Percentiles rank a stretch among this genome's conserved stretches.
These are phyloP conservation scores for Amiota communis DNA, from an alignment of 2,888 invertebrate species.

Conservation along the genomic window DNA sequence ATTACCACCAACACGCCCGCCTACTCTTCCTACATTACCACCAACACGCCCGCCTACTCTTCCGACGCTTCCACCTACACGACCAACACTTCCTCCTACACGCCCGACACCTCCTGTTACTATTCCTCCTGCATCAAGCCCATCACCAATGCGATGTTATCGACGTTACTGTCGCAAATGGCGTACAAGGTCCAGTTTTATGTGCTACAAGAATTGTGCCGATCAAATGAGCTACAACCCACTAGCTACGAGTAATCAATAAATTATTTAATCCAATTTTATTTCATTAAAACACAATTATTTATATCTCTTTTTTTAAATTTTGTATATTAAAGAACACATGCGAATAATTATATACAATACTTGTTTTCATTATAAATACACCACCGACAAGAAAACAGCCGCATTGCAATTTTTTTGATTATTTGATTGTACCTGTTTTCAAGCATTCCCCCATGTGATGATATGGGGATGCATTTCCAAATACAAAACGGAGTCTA, in stretches of 20 bases:
- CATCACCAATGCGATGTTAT: slow-evolving; percentile 52
- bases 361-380: background rate
- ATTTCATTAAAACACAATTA: background rate
- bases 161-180: slow-evolving; percentile 61
- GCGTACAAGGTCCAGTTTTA: slow-evolving; percentile 53
- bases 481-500: too few relatives aligned
- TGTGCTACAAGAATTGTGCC: slow-evolving; percentile 55
- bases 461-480: too few relatives aligned
- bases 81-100: background rate
- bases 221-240: slow-evolving; percentile 45
- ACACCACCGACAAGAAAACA: too few relatives aligned
- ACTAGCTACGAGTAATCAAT: background rate
- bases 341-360: background rate
- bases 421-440: too few relatives aligned
- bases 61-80: background rate
- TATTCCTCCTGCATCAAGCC: slow-evolving; percentile 42
- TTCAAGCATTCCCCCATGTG: too few relatives aligned
- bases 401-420: too few relatives aligned
- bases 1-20: background rate
- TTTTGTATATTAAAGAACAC: background rate
- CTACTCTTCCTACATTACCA: background rate
- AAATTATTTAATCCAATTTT: too few relatives aligned
- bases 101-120: slow-evolving; percentile 29
- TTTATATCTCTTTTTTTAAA: background rate
- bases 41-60: background rate